Conservation (phyloP, 2,797 vertebrate species). For the Chrysocyon brachyurus region DNA sequence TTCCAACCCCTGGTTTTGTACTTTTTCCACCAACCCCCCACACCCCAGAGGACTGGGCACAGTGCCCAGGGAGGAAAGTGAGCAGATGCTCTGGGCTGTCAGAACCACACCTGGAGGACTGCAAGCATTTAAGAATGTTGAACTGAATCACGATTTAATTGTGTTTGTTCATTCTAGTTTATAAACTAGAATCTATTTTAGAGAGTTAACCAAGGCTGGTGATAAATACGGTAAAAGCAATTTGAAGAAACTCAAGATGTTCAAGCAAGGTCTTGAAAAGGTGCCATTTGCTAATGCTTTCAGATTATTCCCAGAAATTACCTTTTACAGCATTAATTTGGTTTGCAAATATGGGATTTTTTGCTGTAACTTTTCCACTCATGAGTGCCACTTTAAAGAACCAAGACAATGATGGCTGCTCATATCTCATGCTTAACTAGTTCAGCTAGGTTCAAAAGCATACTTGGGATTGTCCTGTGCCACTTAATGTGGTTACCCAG, state of each 20-base stretch:
- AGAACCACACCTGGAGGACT: neutral
- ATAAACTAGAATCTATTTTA: neutral
- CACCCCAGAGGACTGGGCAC: neutral
- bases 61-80: neutral
- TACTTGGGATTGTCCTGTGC: neutral
- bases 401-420: neutral
- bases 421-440: neutral
- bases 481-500: neutral
- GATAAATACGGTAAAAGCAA: neutral
- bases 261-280: neutral
- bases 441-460: neutral
- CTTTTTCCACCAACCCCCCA: too few species aligned
- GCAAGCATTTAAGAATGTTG: neutral
- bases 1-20: neutral
- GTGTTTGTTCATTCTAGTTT: neutral
- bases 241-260: neutral
- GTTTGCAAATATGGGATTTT: neutral
- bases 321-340: conserved; percentile 6
- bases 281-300: neutral
- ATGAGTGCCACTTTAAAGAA: conserved; percentile 42
- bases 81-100: neutral
- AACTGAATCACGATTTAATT: neutral
- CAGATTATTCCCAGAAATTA: neutral
- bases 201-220: neutral
- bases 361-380: neutral